A percentile compares a stretch with the other conserved stretches of the same genome.
phyloP scores from a whole-genome alignment of 2,113 vertebrate genomes.

The Elephas maximus region DNA sequence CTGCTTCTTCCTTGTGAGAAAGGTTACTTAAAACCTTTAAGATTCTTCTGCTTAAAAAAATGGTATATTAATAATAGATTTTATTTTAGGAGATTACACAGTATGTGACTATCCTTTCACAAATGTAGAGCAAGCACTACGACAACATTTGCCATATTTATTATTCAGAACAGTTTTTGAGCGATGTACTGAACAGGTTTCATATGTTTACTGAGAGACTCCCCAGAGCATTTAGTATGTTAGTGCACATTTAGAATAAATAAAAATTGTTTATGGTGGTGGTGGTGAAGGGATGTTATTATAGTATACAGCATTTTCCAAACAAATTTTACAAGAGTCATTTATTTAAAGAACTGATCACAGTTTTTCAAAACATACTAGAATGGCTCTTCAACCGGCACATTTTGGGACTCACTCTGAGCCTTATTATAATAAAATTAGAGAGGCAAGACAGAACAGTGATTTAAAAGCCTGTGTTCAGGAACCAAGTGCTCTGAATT shows the following conservation, averaged over 20 bases:
- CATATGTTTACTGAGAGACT: not conserved
- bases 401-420: not conserved
- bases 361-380: not conserved
- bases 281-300: not conserved
- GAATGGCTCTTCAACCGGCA: not conserved
- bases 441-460: not conserved
- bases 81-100: not conserved
- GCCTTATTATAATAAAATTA: not conserved
- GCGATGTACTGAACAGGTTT: not conserved
- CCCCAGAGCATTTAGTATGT: not conserved
- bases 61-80: not conserved
- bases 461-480: not conserved
- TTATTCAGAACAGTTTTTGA: not conserved
- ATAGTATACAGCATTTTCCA: not conserved
- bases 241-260: not conserved
- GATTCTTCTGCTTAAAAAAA: not conserved
- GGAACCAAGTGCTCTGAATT: not conserved
- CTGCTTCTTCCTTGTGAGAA: not conserved
- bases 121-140: not conserved
- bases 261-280: not conserved
- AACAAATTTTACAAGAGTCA: constrained; percentile 14
- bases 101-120: not conserved
- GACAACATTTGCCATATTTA: not conserved
- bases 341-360: not conserved
- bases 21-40: not conserved